These are phyloP conservation scores for Ditylenchus weischeri DNA, from an alignment of 2,888 invertebrate genomes.

Conservation along the genomic window DNA sequence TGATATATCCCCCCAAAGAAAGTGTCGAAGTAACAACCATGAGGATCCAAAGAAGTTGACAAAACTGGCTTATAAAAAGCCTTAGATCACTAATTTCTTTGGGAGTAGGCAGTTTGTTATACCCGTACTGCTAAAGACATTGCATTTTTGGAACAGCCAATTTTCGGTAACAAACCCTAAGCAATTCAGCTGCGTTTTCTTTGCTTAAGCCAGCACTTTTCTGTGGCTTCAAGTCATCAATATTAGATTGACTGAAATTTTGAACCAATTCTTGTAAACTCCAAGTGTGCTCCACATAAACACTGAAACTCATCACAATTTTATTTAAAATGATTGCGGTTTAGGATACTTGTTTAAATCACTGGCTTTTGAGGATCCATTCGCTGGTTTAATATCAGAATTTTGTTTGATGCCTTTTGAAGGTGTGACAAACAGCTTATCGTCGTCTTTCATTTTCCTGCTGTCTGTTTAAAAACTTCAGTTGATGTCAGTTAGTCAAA, in stretches of 20 bases:
- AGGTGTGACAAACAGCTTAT: no score
- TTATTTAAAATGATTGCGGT: no score
- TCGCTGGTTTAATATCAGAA: no score
- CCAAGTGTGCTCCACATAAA: constrained; percentile 34
- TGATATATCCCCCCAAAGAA: constrained; percentile 28
- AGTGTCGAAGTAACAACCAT: constrained; percentile 31
- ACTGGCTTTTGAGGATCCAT: no score
- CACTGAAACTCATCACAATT: constrained; percentile 11
- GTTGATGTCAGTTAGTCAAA: no score
- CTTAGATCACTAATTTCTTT: constrained; percentile 40
- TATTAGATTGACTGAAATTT: constrained; percentile 17
- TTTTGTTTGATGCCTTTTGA: no score
- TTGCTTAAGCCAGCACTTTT: constrained; percentile 18
- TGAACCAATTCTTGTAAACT: constrained; percentile 16
- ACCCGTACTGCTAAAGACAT: constrained; percentile 33
- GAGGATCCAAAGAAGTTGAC: constrained; percentile 38
- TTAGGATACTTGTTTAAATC: no score
- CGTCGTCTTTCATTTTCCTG: no score
- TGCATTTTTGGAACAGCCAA: not conserved
- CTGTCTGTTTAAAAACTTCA: no score
- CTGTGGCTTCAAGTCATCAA: constrained; percentile 18
- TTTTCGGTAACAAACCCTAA: constrained; percentile 5
- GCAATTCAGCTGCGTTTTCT: constrained; percentile 15
- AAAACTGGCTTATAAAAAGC: constrained; percentile 39
- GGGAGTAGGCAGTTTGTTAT: constrained; percentile 35